Percentiles rank a stretch among this genome's conserved stretches.
Evolutionary conservation across 2,113 vertebrate species (phyloP).

Genomic region (Phaetusa simplex): DNA sequence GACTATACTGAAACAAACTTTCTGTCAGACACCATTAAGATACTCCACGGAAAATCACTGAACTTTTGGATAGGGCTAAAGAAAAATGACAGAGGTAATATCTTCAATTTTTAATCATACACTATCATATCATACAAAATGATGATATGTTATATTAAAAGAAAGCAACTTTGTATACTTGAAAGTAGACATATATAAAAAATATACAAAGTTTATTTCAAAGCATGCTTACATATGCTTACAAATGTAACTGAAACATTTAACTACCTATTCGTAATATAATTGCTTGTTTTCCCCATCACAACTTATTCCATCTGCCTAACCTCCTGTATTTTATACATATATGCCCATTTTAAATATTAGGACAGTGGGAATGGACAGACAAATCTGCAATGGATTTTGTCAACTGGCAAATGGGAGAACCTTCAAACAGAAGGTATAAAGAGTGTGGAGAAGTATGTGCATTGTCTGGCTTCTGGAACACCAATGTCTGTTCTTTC

Average conservation of each 20-base stretch:
- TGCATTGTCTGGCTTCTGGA: constrained; percentile 81
- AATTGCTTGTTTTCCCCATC: background rate
- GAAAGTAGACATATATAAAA: background rate
- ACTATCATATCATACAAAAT: background rate
- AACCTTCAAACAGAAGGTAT: constrained; percentile 51
- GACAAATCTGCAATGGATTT: constrained; percentile 83
- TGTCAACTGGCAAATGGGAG: constrained; percentile 83
- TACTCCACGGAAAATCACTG: constrained; percentile 69
- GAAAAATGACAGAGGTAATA: constrained; percentile 71
- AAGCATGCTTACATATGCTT: background rate
- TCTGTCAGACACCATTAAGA: constrained; percentile 74
- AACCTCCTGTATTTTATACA: background rate
- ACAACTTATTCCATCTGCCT: background rate
- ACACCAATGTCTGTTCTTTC: constrained; percentile 72
- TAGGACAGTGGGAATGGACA: constrained; percentile 81
- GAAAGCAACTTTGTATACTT: background rate
- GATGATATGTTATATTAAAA: background rate
- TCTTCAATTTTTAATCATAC: background rate
- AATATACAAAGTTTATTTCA: background rate
- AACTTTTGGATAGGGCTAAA: constrained; percentile 85
- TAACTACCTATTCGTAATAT: background rate
- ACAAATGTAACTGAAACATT: background rate
- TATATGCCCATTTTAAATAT: background rate
- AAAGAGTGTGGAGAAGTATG: constrained; percentile 79
- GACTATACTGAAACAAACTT: constrained; percentile 76